phyloP scores from a whole-genome alignment of 2,888 invertebrate genomes.

The Campopleginae sp. region DNA sequence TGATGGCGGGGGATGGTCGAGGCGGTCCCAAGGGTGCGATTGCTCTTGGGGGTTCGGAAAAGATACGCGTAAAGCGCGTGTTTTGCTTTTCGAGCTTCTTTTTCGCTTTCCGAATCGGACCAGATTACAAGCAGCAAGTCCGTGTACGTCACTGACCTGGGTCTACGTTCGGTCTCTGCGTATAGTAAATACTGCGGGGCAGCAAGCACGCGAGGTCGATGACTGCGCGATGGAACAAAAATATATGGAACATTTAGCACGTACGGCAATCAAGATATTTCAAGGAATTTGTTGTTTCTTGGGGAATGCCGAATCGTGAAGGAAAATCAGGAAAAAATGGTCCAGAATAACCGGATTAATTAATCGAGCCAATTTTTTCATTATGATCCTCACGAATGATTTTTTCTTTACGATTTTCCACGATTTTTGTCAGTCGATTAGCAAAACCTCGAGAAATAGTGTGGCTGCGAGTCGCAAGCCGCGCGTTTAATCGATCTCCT shows the following conservation, averaged over 20 bases:
- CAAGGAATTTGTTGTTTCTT: not conserved
- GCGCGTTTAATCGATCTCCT: conserved; percentile 64
- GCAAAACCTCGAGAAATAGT: conserved; percentile 13
- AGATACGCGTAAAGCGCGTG: conserved; percentile 41
- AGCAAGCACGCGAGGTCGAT: not conserved
- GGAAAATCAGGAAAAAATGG: not conserved
- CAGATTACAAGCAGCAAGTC: not conserved
- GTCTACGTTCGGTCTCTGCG: conserved; percentile 36
- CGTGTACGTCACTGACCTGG: conserved; percentile 43
- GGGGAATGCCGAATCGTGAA: not conserved
- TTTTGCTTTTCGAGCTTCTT: conserved; percentile 27
- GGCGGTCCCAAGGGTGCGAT: conserved; percentile 58
- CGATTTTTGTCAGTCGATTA: not conserved
- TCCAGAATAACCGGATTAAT: no score
- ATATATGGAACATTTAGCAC: not conserved
- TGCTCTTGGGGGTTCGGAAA: conserved; percentile 22
- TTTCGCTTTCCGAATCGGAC: conserved; percentile 48
- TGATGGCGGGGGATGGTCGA: conserved; percentile 20
- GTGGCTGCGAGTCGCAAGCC: conserved; percentile 26
- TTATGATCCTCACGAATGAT: no score
- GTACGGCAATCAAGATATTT: not conserved
- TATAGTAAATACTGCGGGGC: conserved; percentile 7
- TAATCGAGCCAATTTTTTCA: not conserved
- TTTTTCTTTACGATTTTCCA: not conserved
- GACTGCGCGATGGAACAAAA: not conserved